phyloP scores from a whole-genome alignment of 1,140 invertebrate species.

The Cyclargus thomasi region DNA sequence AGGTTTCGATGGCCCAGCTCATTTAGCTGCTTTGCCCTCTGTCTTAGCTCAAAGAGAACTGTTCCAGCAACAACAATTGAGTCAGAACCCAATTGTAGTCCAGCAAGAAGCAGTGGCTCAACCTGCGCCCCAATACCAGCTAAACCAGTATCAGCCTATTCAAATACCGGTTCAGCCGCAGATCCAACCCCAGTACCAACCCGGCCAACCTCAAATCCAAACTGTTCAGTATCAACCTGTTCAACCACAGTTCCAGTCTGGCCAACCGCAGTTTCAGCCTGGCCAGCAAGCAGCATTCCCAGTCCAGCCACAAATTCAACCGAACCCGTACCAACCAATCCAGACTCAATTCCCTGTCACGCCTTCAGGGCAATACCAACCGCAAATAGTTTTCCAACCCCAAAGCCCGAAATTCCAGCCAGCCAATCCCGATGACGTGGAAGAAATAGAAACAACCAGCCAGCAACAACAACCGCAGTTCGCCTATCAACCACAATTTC shows the following conservation, averaged over 20 bases:
- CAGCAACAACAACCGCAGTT: constrained; percentile 22
- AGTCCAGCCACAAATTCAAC: constrained; percentile 24
- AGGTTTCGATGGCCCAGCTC: constrained; percentile 51
- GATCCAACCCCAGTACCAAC: constrained; percentile 19
- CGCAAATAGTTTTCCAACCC: constrained; percentile 27
- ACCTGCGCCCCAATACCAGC: constrained; percentile 34
- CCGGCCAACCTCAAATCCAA: constrained; percentile 18
- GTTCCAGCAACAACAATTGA: constrained; percentile 35
- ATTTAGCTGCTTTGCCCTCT: constrained; percentile 58
- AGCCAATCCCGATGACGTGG: constrained; percentile 28
- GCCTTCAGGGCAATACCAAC: constrained; percentile 29
- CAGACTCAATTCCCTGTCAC: constrained; percentile 26
- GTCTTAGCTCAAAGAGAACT: constrained; percentile 52
- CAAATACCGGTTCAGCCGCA: constrained; percentile 24
- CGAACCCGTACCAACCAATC: constrained; percentile 22
- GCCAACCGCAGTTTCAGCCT: constrained; percentile 22
- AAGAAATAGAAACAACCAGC: constrained; percentile 30
- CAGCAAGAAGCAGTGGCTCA: constrained; percentile 33
- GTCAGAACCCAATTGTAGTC: constrained; percentile 45
- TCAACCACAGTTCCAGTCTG: constrained; percentile 21
- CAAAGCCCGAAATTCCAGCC: constrained; percentile 29
- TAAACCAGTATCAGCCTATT: constrained; percentile 27
- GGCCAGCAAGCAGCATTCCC: constrained; percentile 19
- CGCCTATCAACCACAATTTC: constrained; percentile 32
- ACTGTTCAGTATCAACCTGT: constrained; percentile 14